Evolutionary conservation across 2,888 invertebrate species (phyloP).

Genomic region (Falcaria lacertinaria): DNA sequence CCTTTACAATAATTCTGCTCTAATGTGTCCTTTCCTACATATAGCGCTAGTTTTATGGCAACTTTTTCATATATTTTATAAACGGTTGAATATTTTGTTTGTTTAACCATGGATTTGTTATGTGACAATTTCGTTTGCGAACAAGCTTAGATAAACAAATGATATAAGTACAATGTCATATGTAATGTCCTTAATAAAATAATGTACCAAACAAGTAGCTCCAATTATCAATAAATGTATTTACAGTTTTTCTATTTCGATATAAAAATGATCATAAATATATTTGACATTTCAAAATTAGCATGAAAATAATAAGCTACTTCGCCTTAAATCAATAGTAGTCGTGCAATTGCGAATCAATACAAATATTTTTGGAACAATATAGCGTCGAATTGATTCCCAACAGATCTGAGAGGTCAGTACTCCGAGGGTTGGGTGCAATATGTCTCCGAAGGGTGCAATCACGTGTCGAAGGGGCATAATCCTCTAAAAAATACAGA

Average conservation of each 20-base stretch:
- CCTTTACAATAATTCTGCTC: neutral
- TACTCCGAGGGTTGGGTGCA: slow-evolving; percentile 54
- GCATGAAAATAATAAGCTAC: neutral
- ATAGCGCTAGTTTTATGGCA: neutral
- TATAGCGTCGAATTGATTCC: slow-evolving; percentile 53
- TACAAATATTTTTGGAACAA: slow-evolving; percentile 1
- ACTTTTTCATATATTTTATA: too few species aligned
- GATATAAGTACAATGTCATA: too few species aligned
- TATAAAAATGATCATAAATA: too few species aligned
- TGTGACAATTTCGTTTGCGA: too few species aligned
- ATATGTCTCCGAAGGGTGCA: slow-evolving; percentile 59
- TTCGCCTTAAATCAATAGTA: neutral
- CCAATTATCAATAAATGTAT: too few species aligned
- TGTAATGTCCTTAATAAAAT: too few species aligned
- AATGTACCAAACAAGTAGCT: too few species aligned
- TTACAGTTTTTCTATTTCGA: too few species aligned
- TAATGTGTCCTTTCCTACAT: neutral
- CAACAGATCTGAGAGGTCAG: slow-evolving; percentile 49
- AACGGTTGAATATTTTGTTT: too few species aligned
- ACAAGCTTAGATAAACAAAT: too few species aligned
- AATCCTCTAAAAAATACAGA: slow-evolving; percentile 64
- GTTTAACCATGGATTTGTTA: too few species aligned
- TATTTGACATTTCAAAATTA: too few species aligned
- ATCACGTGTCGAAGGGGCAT: slow-evolving; percentile 68
- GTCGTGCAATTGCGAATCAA: neutral